Evolutionary conservation across 1,140 invertebrate species (phyloP).

Genomic region (Orussus abietinus): DNA sequence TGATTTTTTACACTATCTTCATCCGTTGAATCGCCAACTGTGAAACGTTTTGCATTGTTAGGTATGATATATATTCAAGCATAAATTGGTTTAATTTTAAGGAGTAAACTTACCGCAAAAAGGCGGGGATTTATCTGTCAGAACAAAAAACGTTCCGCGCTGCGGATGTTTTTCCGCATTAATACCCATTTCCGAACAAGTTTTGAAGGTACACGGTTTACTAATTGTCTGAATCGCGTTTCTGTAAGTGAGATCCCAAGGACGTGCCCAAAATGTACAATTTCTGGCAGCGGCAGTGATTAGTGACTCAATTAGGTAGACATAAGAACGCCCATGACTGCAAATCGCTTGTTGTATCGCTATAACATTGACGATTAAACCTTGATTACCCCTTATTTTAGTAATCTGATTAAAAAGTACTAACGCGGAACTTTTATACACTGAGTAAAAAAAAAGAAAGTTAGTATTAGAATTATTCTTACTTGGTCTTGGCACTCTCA

Average conservation of each 20-base stretch:
- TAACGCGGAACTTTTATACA: no score
- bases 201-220: slow-evolving; percentile 19
- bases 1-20: slow-evolving; percentile 15
- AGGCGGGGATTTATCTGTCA: slow-evolving; percentile 28
- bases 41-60: slow-evolving; percentile 9
- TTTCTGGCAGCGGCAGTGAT: slow-evolving; percentile 35
- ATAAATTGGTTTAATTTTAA: slow-evolving; percentile 3
- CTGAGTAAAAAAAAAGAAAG: no score
- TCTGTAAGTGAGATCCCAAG: slow-evolving; percentile 54
- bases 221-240: slow-evolving; percentile 26
- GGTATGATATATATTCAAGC: slow-evolving; percentile 2
- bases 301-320: slow-evolving; percentile 58
- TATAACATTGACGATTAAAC: slow-evolving; percentile 26
- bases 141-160: slow-evolving; percentile 36
- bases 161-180: slow-evolving; percentile 29
- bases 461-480: no score
- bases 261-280: slow-evolving; percentile 53
- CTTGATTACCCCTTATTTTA: no score
- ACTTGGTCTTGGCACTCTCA: slow-evolving; percentile 41
- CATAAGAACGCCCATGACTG: slow-evolving; percentile 57
- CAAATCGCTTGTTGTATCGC: slow-evolving; percentile 55
- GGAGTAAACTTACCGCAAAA: slow-evolving; percentile 34
- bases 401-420: no score
- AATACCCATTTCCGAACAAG: slow-evolving; percentile 32
- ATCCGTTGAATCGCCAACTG: slow-evolving; percentile 17